Evolutionary conservation across 2,797 vertebrate genomes (phyloP).

Genomic region (Coendou prehensilis): DNA sequence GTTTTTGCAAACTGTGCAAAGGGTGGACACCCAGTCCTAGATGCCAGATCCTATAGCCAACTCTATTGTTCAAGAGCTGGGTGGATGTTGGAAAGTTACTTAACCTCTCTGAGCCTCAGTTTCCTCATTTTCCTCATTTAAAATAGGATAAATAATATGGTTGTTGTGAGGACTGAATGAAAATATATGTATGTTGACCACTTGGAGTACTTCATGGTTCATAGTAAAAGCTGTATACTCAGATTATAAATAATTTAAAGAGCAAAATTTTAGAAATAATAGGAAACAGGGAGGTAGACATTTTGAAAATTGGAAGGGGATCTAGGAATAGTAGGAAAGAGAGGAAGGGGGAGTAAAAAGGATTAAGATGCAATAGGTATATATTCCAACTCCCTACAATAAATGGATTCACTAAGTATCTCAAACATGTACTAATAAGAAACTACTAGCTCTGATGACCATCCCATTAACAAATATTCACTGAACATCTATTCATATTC

Average conservation of each 20-base stretch:
- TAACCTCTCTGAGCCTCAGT: neutral
- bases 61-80: neutral
- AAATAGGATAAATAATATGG: neutral
- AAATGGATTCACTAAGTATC: neutral
- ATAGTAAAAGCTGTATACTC: neutral
- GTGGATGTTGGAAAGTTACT: neutral
- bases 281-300: neutral
- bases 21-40: neutral
- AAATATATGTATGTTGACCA: neutral
- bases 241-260: neutral
- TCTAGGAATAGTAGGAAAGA: neutral
- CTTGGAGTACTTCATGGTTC: neutral
- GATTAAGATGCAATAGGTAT: neutral
- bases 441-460: neutral
- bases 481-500: neutral
- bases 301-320: neutral
- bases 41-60: neutral
- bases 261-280: neutral
- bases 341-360: neutral
- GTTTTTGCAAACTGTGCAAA: neutral
- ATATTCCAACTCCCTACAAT: neutral
- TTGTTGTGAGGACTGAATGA: neutral
- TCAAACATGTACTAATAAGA: neutral
- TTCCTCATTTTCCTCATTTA: slow-evolving; percentile 17
- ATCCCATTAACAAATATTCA: neutral